phyloP scores from a whole-genome alignment of 2,113 vertebrate genomes.

The Dasyprocta punctata region DNA sequence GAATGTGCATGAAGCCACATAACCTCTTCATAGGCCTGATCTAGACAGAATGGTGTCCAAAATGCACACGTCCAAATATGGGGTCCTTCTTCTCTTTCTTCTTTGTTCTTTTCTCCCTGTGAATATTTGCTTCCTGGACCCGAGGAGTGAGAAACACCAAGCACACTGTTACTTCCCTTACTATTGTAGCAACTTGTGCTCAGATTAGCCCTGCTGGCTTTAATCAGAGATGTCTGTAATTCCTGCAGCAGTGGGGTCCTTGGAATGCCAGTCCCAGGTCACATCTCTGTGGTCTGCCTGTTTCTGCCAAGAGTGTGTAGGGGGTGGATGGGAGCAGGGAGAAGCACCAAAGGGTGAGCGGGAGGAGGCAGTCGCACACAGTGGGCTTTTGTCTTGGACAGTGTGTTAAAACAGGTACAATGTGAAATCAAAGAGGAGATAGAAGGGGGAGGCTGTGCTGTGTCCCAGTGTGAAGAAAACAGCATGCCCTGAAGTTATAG shows the following conservation, averaged over 20 bases:
- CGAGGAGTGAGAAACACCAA: not conserved
- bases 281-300: not conserved
- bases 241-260: constrained; percentile 18
- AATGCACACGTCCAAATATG: fast-evolving
- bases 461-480: constrained; percentile 59
- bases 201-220: constrained; percentile 64
- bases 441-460: not conserved
- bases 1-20: fast-evolving
- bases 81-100: not conserved
- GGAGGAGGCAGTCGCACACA: constrained; percentile 24
- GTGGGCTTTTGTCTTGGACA: constrained; percentile 52
- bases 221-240: constrained; percentile 55
- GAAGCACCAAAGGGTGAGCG: not conserved
- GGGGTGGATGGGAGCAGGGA: not conserved
- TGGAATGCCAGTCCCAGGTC: constrained; percentile 48
- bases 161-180: constrained; percentile 21
- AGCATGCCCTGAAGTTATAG: constrained; percentile 54
- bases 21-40: fast-evolving
- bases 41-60: not conserved
- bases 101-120: not conserved
- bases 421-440: not conserved
- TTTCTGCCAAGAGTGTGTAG: not conserved
- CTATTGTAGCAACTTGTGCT: constrained; percentile 37
- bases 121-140: constrained; percentile 39
- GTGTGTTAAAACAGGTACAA: not conserved